A percentile compares a stretch with the other conserved stretches of the same genome.
Conservation (phyloP, 2,797 vertebrate species). For the Eutrigla gurnardus region DNA sequence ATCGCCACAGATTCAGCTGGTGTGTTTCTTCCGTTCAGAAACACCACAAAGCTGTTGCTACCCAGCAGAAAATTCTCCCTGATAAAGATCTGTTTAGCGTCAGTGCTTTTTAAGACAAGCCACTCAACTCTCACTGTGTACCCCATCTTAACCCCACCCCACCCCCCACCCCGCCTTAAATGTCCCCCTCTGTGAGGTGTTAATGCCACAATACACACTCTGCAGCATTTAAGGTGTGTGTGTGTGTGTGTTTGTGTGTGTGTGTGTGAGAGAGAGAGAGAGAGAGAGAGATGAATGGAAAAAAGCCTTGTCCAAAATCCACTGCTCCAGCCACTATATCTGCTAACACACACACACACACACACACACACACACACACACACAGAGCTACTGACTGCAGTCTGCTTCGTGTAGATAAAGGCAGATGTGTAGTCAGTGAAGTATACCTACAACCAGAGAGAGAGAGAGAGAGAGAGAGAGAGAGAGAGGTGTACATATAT, state of each 20-base stretch:
- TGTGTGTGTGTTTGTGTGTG: slow-evolving; percentile 13
- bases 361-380: slow-evolving; percentile 37
- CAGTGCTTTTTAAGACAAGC: slow-evolving; percentile 66
- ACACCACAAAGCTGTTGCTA: background rate
- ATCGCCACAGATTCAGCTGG: background rate
- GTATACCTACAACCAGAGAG: slow-evolving; percentile 65
- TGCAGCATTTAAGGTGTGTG: slow-evolving; percentile 28
- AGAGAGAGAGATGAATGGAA: slow-evolving; percentile 25
- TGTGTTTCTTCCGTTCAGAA: slow-evolving; percentile 3
- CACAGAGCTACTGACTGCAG: slow-evolving; percentile 44
- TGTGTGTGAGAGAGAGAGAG: background rate
- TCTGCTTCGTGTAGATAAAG: slow-evolving; percentile 81
- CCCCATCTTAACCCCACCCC: slow-evolving; percentile 34
- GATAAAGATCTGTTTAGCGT: slow-evolving; percentile 71
- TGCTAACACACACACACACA: slow-evolving; percentile 27
- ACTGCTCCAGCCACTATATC: slow-evolving; percentile 47
- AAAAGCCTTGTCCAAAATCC: slow-evolving; percentile 50
- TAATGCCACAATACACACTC: slow-evolving; percentile 39
- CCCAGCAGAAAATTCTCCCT: slow-evolving; percentile 25
- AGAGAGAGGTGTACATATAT: slow-evolving; percentile 59
- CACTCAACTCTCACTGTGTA: slow-evolving; percentile 56
- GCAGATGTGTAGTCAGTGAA: slow-evolving; percentile 67
- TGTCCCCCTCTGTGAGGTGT: slow-evolving; percentile 43
- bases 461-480: slow-evolving; percentile 39
- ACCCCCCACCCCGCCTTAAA: slow-evolving; percentile 14